These are phyloP conservation scores for Karalla daura DNA, from an alignment of 2,797 vertebrate genomes.

Conservation along the genomic window DNA sequence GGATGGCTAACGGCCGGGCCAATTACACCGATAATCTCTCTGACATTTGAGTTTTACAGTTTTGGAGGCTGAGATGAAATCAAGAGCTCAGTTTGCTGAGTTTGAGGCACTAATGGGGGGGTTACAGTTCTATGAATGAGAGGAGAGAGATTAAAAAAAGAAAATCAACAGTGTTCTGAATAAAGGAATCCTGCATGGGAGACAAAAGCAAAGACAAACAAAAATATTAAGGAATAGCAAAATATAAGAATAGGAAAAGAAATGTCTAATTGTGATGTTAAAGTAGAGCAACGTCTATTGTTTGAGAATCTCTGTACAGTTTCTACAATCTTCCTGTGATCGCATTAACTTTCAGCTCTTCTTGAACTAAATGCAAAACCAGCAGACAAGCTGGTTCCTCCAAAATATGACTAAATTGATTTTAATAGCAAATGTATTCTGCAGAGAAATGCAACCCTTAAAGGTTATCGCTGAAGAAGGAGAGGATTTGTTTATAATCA, in stretches of 20 bases:
- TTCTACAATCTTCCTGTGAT: too few relatives aligned
- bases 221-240: too few relatives aligned
- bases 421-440: not conserved
- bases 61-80: constrained; percentile 42
- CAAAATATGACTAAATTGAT: not conserved
- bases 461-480: not conserved
- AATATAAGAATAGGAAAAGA: too few relatives aligned
- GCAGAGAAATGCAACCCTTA: not conserved
- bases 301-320: too few relatives aligned
- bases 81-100: constrained; percentile 39
- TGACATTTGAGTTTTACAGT: constrained; percentile 66
- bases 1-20: constrained; percentile 34
- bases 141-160: constrained; percentile 26
- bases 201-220: constrained; percentile 2
- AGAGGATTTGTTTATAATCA: constrained; percentile 17
- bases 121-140: constrained; percentile 28
- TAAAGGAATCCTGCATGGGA: constrained; percentile 4
- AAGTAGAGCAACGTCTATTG: too few relatives aligned
- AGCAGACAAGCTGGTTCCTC: too few relatives aligned
- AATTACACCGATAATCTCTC: constrained; percentile 69
- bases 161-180: constrained; percentile 48
- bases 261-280: too few relatives aligned
- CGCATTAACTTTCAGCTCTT: too few relatives aligned
- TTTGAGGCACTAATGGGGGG: constrained; percentile 23
- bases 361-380: too few relatives aligned